These are phyloP conservation scores for Colossoma macropomum DNA, from an alignment of 2,113 vertebrate species.

Conservation along the genomic window DNA sequence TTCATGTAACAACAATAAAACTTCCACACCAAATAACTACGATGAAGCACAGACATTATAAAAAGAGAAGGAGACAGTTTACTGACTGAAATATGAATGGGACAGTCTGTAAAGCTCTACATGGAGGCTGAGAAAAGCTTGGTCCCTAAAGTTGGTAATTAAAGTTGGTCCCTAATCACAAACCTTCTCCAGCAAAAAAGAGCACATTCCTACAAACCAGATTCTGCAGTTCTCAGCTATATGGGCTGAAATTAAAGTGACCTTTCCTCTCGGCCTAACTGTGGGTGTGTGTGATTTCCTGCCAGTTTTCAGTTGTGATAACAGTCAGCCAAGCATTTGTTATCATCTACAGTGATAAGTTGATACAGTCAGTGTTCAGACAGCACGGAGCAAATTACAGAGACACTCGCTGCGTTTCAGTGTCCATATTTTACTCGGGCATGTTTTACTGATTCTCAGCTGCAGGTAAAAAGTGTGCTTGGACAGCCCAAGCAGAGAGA, in stretches of 20 bases:
- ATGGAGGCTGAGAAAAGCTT: too few relatives aligned
- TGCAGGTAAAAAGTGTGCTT: too few relatives aligned
- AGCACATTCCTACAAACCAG: not conserved
- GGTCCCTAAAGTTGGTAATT: too few relatives aligned
- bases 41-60: too few relatives aligned
- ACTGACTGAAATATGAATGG: too few relatives aligned
- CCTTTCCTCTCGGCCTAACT: conserved; percentile 3
- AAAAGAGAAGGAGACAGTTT: too few relatives aligned
- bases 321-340: not conserved
- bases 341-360: not conserved
- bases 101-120: too few relatives aligned
- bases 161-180: not conserved
- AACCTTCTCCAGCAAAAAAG: not conserved
- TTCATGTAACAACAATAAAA: not conserved
- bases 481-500: too few relatives aligned
- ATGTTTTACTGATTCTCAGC: too few relatives aligned
- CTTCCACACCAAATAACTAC: not conserved
- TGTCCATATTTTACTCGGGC: not conserved
- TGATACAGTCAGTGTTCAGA: not conserved
- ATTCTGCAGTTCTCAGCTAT: too few relatives aligned
- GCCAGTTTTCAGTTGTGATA: conserved; percentile 20
- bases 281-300: conserved; percentile 25
- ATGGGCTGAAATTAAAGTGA: not conserved
- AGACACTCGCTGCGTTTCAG: not conserved
- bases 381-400: too few relatives aligned